phyloP scores from a whole-genome alignment of 2,113 vertebrate species.

The Edolisoma coerulescens region DNA sequence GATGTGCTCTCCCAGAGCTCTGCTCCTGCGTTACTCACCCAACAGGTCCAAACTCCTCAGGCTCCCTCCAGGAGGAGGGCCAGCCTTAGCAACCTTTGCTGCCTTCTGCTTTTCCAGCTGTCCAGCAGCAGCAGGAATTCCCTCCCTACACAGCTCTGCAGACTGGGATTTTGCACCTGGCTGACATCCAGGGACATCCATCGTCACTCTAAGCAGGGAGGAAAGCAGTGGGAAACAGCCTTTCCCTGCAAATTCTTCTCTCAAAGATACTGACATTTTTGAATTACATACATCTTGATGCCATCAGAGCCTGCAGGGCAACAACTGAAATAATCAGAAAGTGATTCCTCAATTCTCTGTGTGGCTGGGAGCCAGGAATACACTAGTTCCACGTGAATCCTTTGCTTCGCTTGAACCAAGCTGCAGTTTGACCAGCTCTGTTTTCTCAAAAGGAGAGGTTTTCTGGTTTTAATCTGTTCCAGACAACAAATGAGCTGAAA shows the following conservation, averaged over 20 bases:
- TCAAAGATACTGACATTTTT: background rate
- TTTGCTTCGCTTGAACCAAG: background rate
- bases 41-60: background rate
- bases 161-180: background rate
- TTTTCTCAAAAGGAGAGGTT: background rate
- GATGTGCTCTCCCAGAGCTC: background rate
- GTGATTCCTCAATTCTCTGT: background rate
- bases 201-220: background rate
- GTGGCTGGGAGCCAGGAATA: background rate
- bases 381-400: background rate
- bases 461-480: background rate
- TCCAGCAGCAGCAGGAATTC: background rate
- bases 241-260: background rate
- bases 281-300: background rate
- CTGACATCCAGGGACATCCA: background rate
- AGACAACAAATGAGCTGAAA: background rate
- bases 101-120: constrained; percentile 1
- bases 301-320: background rate
- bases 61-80: background rate
- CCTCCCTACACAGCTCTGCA: background rate
- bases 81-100: background rate
- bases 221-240: background rate
- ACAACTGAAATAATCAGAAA: background rate
- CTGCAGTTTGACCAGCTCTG: background rate
- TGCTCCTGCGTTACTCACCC: background rate